These are phyloP conservation scores for Cryptus armator DNA, from an alignment of 2,888 invertebrate species.

Conservation along the genomic window DNA sequence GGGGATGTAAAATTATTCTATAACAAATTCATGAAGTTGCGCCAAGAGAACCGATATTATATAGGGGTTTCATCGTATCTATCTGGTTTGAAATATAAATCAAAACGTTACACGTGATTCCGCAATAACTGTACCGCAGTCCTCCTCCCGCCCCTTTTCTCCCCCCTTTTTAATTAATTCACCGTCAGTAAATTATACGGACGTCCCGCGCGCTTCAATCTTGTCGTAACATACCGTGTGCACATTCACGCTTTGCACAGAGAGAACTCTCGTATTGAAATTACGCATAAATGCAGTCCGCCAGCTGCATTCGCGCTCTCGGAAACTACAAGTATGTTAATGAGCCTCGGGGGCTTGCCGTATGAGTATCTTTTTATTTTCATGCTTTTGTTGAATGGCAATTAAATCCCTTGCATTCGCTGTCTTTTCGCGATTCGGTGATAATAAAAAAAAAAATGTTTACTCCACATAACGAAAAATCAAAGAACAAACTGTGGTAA, in stretches of 20 bases:
- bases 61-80: neutral
- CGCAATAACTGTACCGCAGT: neutral
- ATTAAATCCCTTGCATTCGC: neutral
- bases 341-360: neutral
- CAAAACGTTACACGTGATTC: slow-evolving; percentile 11
- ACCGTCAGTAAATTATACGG: neutral
- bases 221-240: neutral
- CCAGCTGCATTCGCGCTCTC: neutral
- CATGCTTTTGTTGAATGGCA: neutral
- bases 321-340: neutral
- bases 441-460: neutral
- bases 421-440: too few species aligned
- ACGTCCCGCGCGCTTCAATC: slow-evolving; percentile 20
- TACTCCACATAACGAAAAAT: neutral
- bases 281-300: slow-evolving; percentile 10
- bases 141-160: neutral
- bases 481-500: too few species aligned
- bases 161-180: slow-evolving; percentile 23
- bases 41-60: neutral
- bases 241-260: neutral
- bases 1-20: slow-evolving; percentile 21
- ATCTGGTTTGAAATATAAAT: neutral
- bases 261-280: slow-evolving; percentile 9
- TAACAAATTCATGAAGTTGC: slow-evolving; percentile 18
- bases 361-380: neutral